Percentiles rank a stretch among this genome's conserved stretches.
Conservation (phyloP, 1,140 invertebrate genomes). For the Drosophila bocki region DNA sequence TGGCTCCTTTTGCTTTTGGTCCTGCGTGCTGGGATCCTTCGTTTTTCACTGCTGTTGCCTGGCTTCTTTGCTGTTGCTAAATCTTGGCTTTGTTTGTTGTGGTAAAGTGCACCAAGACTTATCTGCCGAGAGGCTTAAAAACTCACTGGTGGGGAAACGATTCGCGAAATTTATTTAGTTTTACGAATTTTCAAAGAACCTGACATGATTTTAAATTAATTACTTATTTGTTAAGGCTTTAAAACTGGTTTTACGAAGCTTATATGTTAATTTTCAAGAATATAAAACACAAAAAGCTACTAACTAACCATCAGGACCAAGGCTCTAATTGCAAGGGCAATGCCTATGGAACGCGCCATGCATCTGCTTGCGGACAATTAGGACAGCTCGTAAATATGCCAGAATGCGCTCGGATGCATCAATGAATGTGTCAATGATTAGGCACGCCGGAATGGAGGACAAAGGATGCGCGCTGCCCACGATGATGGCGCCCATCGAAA, state of each 20-base stretch:
- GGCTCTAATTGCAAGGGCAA: constrained; percentile 2
- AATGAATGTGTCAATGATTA: constrained; percentile 83
- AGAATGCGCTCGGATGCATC: constrained; percentile 62
- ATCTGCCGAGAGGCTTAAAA: constrained; percentile 6
- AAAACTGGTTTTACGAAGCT: too few species aligned
- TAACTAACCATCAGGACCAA: not conserved
- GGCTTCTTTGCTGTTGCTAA: constrained; percentile 26
- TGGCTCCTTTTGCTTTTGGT: constrained; percentile 1
- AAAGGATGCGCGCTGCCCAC: constrained; percentile 43
- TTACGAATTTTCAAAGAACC: not conserved
- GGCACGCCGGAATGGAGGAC: constrained; percentile 33
- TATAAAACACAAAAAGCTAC: not conserved
- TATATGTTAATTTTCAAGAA: too few species aligned
- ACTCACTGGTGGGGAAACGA: constrained; percentile 4
- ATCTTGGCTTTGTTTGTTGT: constrained; percentile 28
- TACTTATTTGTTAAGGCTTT: too few species aligned
- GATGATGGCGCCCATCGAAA: constrained; percentile 67
- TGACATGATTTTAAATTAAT: not conserved
- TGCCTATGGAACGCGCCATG: not conserved
- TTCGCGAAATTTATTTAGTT: constrained; percentile 8
- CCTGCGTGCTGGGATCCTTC: not conserved
- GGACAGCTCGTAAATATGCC: constrained; percentile 69
- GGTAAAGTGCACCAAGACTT: constrained; percentile 9
- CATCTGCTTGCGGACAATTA: constrained; percentile 49
- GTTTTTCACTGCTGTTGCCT: constrained; percentile 18